Base-by-base conservation (phyloP, 2,113 vertebrate species). In the Dromas ardeola region DNA sequence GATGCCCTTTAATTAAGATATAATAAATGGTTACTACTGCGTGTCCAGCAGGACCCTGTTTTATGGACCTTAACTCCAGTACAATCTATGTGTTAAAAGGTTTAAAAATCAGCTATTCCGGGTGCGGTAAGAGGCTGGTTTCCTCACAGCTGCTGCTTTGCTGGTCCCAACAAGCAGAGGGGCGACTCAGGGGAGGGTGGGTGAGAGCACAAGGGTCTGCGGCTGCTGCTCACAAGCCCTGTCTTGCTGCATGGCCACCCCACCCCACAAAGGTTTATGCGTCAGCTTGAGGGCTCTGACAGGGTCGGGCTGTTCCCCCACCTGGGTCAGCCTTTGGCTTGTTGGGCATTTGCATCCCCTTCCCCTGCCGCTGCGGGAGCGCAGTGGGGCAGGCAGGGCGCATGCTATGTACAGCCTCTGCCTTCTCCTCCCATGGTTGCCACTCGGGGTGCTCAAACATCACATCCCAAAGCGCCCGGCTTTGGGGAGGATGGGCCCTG, bases 351-450 rank as follows among this genome's bases (percentile, higher is more conserved):
- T 36, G 27, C 18, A 9, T 59, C 62, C 55, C 30, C 2, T 32
- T 36, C 40, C 49, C 50, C 30, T 18, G 19, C 56, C 15, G n/a
- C 45, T 7, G 29, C 19, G 34, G 69, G 13, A n/a, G 18, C 1
- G 1, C 20, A 45, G 1, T 8, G 38, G 27, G n/a, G 30, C 56
- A 4, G 16, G 21, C 9, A 26, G 16, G 20, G 36, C 74, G 50
- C 14, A 29, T 43, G 17, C 45, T 27, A 3, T 5, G 10, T 2
- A 3, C 45, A 16, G 26, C 14, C 15, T 49, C 47, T 45, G 50
- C 40, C 11, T 27, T 15, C 23, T 17, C 6, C 30, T 8, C 2
- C 8, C 2, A 0, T 2, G n/a, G n/a, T 20, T 2, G 5, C 3
- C 20, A 50, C 18, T 52, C 1, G 6, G 8, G 34, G 20, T 43